These are phyloP conservation scores for Furcifer pardalis DNA, from an alignment of 2,797 vertebrate genomes.

Conservation along the genomic window DNA sequence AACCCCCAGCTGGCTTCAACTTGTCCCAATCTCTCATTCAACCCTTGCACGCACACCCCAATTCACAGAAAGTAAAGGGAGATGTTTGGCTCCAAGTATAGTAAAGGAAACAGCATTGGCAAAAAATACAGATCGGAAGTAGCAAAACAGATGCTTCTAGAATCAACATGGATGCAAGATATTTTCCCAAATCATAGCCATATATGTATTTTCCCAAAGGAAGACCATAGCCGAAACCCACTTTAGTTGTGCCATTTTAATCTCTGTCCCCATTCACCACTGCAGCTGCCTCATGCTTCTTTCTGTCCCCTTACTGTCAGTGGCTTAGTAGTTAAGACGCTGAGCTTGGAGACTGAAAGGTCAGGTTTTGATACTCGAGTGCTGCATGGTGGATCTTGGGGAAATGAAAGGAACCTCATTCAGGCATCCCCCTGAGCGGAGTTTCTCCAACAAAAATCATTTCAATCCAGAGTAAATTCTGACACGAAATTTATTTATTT, in stretches of 20 bases:
- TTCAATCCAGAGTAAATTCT: too few species aligned
- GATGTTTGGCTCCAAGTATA: constrained; percentile 53
- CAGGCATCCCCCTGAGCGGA: too few species aligned
- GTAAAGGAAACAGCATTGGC: constrained; percentile 73
- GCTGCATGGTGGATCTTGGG: too few species aligned
- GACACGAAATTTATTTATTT: too few species aligned
- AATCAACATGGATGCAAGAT: not conserved
- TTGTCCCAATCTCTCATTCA: constrained; percentile 32
- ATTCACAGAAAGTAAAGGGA: constrained; percentile 23
- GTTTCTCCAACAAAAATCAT: too few species aligned
- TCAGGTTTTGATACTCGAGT: too few species aligned
- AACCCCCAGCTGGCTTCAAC: not conserved
- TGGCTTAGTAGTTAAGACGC: too few species aligned
- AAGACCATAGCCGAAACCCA: not conserved
- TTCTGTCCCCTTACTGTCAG: not conserved
- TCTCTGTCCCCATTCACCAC: too few species aligned
- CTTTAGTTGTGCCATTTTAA: too few species aligned
- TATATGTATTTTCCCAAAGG: not conserved
- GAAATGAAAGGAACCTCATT: too few species aligned
- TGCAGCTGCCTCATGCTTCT: not conserved
- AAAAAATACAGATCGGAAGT: constrained; percentile 71
- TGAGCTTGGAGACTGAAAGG: too few species aligned
- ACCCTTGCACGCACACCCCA: constrained; percentile 37
- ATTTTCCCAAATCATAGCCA: not conserved
- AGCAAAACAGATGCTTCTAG: constrained; percentile 78